A percentile compares a stretch with the other conserved stretches of the same genome.
phyloP scores from a whole-genome alignment of 1,140 invertebrate species.

The Aphelenchoides besseyi region DNA sequence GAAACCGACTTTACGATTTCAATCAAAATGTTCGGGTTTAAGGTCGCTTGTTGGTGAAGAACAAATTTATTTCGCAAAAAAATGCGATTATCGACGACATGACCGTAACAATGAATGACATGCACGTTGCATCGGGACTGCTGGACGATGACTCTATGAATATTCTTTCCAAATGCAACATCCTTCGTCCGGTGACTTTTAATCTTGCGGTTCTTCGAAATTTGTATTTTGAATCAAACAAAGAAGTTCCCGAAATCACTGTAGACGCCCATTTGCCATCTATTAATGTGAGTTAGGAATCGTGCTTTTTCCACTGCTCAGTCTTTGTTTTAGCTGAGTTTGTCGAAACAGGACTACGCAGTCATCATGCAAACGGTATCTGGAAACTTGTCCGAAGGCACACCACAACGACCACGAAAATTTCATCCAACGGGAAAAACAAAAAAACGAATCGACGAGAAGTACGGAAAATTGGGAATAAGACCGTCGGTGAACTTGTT shows the following conservation, averaged over 20 bases:
- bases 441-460: neutral
- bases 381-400: constrained; percentile 76
- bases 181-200: constrained; percentile 80
- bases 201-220: constrained; percentile 76
- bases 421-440: neutral
- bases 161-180: constrained; percentile 66
- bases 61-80: constrained; percentile 35
- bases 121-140: neutral
- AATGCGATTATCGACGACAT: constrained; percentile 48
- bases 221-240: constrained; percentile 78
- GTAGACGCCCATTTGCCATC: constrained; percentile 75
- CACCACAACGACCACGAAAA: constrained; percentile 22
- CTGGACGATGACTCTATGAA: neutral
- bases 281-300: constrained; percentile 72
- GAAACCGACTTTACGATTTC: neutral
- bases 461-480: no score
- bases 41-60: constrained; percentile 58
- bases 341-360: constrained; percentile 77
- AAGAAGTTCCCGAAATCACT: constrained; percentile 76
- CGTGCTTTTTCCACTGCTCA: no score
- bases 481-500: no score
- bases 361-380: constrained; percentile 75
- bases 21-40: neutral
- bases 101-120: constrained; percentile 41
- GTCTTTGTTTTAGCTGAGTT: constrained; percentile 66